phyloP scores from a whole-genome alignment of 2,888 invertebrate species.

The Muschampia plurimacula region DNA sequence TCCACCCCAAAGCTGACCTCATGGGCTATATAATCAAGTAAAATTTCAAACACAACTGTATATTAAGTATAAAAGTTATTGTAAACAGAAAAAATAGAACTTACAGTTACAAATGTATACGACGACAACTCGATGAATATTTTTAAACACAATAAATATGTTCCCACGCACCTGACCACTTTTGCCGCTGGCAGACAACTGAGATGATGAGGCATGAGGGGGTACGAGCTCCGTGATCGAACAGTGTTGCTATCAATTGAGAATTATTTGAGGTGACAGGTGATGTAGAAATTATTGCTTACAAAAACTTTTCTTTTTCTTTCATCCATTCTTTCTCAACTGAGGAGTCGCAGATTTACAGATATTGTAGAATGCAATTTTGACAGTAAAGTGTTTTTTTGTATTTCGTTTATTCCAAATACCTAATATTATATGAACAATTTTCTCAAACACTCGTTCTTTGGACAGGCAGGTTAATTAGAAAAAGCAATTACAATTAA shows the following conservation, averaged over 20 bases:
- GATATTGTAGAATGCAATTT: background rate
- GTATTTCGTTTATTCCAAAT: conserved; percentile 2
- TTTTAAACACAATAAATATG: background rate
- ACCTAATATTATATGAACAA: background rate
- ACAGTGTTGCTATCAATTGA: background rate
- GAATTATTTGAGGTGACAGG: conserved; percentile 3
- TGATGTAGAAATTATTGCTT: conserved; percentile 3
- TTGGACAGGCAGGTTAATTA: background rate
- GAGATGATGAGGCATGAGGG: background rate
- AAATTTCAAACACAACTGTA: background rate
- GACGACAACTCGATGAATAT: background rate
- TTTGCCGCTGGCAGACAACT: background rate
- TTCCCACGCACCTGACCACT: background rate
- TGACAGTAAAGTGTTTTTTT: background rate
- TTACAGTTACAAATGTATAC: background rate
- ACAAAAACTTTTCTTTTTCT: background rate
- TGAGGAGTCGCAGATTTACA: background rate
- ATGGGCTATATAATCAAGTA: background rate
- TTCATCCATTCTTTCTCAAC: background rate
- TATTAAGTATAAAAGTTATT: background rate
- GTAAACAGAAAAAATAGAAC: conserved; percentile 7
- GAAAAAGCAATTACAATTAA: conserved; percentile 2
- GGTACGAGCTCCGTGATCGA: background rate
- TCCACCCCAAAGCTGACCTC: background rate
- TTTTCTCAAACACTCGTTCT: conserved; percentile 1